Base-by-base conservation (phyloP, 2,888 invertebrate genomes). In the Apodemia duryi region DNA sequence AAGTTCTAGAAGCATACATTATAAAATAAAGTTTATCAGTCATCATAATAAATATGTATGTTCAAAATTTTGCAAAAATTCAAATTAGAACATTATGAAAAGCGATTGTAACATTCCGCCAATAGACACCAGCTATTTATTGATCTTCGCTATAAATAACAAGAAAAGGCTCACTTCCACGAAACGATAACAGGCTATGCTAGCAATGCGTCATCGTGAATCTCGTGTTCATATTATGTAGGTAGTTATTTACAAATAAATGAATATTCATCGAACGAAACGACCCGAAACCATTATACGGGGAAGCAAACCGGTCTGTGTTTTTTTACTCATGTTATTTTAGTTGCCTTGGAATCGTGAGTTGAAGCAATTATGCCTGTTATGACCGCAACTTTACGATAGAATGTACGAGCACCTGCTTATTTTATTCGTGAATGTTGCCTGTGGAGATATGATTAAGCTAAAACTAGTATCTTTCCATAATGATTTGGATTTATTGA, bases 191-290 rank as follows among this genome's bases (percentile, higher is more conserved):
- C 72, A 74, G 69, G 70, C 71, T 70, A 69, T 71, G 73, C 75
- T 77, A 77, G 67, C 73, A 79, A 80, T 85, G 85, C 83, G 83
- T 88, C 86, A 86, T 83, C 78, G 79, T 75, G 71, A 80, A 81
- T 81, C 79, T 80, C 74, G 65, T 70, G 68, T 70, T 67, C 68
- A 63, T 71, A 65, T 70, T 71, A 75, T 79, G 75, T 75, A 77
- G 71, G 57, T 60, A 60, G 32, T 32, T 60, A 77, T 80, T 75
- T 81, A 80, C 82, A 83, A 82, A 80, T 80, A 81, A 83, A 86
- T 85, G 81, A 86, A 85, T 86, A 88, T 88, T 88, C 84, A 86
- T 83, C 82, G 76, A 75, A 73, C 74, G 81, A 77, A 82, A 78
- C 78, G 81, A 78, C 78, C 78, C 80, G 77, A 79, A 83, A 83